Evolutionary conservation across 2,797 vertebrate genomes (phyloP).

Genomic region (Nasua narica): DNA sequence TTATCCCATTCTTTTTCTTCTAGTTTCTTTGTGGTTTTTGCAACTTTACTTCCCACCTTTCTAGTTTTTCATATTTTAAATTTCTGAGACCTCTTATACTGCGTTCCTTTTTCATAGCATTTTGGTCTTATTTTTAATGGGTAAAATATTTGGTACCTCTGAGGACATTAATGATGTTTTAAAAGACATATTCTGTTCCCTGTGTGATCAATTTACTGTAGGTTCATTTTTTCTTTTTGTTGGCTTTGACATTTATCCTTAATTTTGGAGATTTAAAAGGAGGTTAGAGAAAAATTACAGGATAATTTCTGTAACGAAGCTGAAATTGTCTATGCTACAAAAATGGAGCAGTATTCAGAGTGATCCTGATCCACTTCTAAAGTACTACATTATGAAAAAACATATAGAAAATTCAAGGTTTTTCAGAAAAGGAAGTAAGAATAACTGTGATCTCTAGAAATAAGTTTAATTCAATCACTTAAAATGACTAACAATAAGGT

Average conservation of each 20-base stretch:
- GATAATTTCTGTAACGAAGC: not conserved
- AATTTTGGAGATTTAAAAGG: conserved; percentile 9
- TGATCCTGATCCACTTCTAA: not conserved
- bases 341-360: not conserved
- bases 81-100: not conserved
- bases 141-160: not conserved
- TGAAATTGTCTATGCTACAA: not conserved
- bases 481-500: conserved; percentile 61
- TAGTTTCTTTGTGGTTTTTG: not conserved
- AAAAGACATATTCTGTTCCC: not conserved
- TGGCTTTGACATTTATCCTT: not conserved
- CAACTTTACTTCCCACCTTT: not conserved
- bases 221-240: not conserved
- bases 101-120: not conserved
- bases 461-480: conserved; percentile 66
- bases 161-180: not conserved
- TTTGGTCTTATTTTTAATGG: not conserved
- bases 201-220: not conserved
- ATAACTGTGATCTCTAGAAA: conserved; percentile 64
- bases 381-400: conserved; percentile 22
- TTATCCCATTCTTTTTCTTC: not conserved
- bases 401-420: not conserved
- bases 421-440: conserved; percentile 56
- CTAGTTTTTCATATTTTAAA: not conserved
- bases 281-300: conserved; percentile 7